Conservation (phyloP, 2,797 vertebrate genomes). For the Otolemur crassicaudatus region DNA sequence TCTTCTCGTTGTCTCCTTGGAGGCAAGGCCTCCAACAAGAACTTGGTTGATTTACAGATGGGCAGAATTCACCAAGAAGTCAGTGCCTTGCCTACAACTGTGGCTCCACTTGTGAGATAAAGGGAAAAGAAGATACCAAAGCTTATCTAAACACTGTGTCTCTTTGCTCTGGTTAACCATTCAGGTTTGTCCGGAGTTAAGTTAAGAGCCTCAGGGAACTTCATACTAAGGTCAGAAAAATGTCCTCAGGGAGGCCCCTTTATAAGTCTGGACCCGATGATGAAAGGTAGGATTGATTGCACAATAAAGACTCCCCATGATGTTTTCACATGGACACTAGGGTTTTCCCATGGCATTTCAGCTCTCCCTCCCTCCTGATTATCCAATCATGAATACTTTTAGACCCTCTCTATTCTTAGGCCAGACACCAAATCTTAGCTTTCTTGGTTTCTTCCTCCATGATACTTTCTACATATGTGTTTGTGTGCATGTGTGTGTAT, state of each 20-base stretch:
- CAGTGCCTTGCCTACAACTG: slow-evolving; percentile 12
- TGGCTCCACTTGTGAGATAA: slow-evolving; percentile 34
- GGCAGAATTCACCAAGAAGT: slow-evolving; percentile 42
- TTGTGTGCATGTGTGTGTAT: neutral
- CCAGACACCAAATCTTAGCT: slow-evolving; percentile 13
- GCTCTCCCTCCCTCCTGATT: neutral
- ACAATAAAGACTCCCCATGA: slow-evolving; percentile 11
- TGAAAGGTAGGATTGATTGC: slow-evolving; percentile 66
- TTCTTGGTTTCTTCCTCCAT: neutral
- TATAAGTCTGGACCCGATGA: slow-evolving; percentile 49
- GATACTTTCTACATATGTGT: neutral
- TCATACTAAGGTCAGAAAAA: slow-evolving; percentile 64
- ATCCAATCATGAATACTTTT: slow-evolving; percentile 8
- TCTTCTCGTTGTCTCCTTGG: slow-evolving; percentile 21
- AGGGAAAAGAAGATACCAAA: slow-evolving; percentile 49
- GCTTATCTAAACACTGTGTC: slow-evolving; percentile 59
- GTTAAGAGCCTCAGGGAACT: slow-evolving; percentile 23
- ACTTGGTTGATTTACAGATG: slow-evolving; percentile 53
- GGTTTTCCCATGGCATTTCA: slow-evolving; percentile 40
- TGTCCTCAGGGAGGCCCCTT: slow-evolving; percentile 38
- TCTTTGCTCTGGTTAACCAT: slow-evolving; percentile 42
- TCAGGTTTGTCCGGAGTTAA: slow-evolving; percentile 51
- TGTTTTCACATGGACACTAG: slow-evolving; percentile 60
- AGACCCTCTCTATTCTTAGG: neutral
- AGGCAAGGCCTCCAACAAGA: slow-evolving; percentile 37